These are phyloP conservation scores for Sericinus montela DNA, from an alignment of 2,888 invertebrate genomes.

Conservation along the genomic window DNA sequence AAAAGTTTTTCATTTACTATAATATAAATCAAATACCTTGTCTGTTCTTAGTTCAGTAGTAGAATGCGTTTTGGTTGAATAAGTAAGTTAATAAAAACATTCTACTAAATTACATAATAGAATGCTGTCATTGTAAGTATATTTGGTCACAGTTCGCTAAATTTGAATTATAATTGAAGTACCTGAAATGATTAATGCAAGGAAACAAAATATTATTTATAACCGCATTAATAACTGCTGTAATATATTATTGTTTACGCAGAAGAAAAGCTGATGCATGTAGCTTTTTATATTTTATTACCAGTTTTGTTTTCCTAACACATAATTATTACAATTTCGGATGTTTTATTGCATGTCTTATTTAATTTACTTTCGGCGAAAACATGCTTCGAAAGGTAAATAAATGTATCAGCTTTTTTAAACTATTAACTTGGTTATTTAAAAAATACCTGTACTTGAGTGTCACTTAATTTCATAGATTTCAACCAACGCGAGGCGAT, in stretches of 20 bases:
- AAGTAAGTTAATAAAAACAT: not conserved
- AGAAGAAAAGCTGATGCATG: not conserved
- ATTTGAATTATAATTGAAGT: too few relatives aligned
- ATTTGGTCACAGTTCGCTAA: not conserved
- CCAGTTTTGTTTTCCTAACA: too few relatives aligned
- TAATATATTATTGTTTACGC: not conserved
- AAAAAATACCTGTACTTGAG: too few relatives aligned
- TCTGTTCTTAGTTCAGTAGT: not conserved
- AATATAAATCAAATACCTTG: too few relatives aligned
- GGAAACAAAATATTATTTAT: not conserved
- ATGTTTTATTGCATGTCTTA: too few relatives aligned
- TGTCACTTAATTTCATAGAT: too few relatives aligned
- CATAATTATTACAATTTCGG: too few relatives aligned
- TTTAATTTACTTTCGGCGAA: too few relatives aligned
- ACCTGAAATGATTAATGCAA: not conserved
- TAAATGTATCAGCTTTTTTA: constrained; percentile 12
- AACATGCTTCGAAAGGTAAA: too few relatives aligned
- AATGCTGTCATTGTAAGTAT: not conserved
- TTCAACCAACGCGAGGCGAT: too few relatives aligned
- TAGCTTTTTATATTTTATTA: too few relatives aligned
- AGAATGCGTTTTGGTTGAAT: not conserved
- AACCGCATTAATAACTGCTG: not conserved
- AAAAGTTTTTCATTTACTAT: too few relatives aligned
- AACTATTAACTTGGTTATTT: not conserved
- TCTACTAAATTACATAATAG: not conserved